phyloP scores from a whole-genome alignment of 2,797 vertebrate species.

The Distichodus sexfasciatus region DNA sequence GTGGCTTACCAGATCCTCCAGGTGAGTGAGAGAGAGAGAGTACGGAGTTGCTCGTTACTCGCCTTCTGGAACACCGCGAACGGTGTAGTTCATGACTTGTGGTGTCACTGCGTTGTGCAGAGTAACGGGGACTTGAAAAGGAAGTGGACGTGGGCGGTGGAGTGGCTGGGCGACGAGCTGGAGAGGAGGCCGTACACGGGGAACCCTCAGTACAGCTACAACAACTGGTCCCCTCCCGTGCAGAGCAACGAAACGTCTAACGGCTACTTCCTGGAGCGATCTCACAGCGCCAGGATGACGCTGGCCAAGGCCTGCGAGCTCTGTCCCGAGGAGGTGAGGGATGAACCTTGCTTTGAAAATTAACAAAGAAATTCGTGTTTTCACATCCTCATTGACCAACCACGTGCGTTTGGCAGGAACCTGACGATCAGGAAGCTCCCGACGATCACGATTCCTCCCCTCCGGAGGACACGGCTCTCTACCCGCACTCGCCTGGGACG shows the following conservation, averaged over 20 bases:
- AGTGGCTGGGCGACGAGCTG: slow-evolving; percentile 97
- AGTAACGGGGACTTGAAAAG: slow-evolving; percentile 97
- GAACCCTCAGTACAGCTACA: slow-evolving; percentile 97
- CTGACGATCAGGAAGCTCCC: slow-evolving; percentile 95
- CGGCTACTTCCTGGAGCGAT: slow-evolving; percentile 97
- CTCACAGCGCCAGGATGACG: slow-evolving; percentile 97
- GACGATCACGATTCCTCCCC: slow-evolving; percentile 97
- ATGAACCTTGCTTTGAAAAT: too few species aligned
- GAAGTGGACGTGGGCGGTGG: slow-evolving; percentile 99
- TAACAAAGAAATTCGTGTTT: not conserved
- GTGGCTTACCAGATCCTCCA: slow-evolving; percentile 98
- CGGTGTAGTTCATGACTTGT: not conserved
- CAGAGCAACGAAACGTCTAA: slow-evolving; percentile 99
- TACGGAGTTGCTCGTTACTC: too few species aligned
- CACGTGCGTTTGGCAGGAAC: slow-evolving; percentile 78
- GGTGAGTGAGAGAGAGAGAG: too few species aligned
- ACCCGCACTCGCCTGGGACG: slow-evolving; percentile 92
- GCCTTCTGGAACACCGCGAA: too few species aligned
- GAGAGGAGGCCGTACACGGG: slow-evolving; percentile 95
- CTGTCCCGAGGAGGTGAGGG: slow-evolving; percentile 87
- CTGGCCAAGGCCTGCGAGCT: slow-evolving; percentile 98
- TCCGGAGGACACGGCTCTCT: slow-evolving; percentile 94
- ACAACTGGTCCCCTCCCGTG: slow-evolving; percentile 97
- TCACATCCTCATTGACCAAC: not conserved
- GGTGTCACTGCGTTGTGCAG: slow-evolving; percentile 61